Base-by-base conservation (phyloP, 2,888 invertebrate genomes). In the Sylvicola cinctus region DNA sequence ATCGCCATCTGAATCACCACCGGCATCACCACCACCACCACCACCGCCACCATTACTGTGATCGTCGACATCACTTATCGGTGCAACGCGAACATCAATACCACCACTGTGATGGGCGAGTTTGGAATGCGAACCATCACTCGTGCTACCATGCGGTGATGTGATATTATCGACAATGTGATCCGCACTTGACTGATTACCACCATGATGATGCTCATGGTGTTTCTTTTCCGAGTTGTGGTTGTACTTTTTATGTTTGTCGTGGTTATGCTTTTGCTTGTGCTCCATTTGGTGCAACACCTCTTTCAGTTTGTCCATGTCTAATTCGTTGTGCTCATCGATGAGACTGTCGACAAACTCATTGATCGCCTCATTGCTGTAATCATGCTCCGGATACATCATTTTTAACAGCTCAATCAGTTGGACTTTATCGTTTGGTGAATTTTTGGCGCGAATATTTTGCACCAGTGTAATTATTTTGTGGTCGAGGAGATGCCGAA, bases 271-370 rank as follows among this genome's bases (percentile, higher is more conserved):
- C 30, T 5, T 14, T 7, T 8, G 16, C 8, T 42, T 12, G 43
- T 42, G 34, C 35, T 51, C 50, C 37, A 50, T 53, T 31, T 44
- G 48, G 1, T 43, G 40, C 20, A 58, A 37, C 1, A 53, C 48
- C 12, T 53, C 51, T 15, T 50, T 48, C 11, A 58, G 39, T 16
- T 46, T 45, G 0, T 40, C 42, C 27, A 51, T 40, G 38, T 57
- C 52, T 14, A 55, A 39, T 36, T 55, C 51, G 13, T 52, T 42
- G 36, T 50, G 48, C 29, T 51, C 52, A 0, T 44, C 40, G 31
- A 49, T 51, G 2, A 54, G 45, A 32, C 47, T 51, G 35, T 55
- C 55, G 2, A 57, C 51, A 38, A 56, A 51, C 11, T 54, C 49
- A 34, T 49, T 47, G 16, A 56, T 43, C 36, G 49, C 49, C 35